phyloP scores from a whole-genome alignment of 2,888 invertebrate genomes.

The Melanostoma mellinum region DNA sequence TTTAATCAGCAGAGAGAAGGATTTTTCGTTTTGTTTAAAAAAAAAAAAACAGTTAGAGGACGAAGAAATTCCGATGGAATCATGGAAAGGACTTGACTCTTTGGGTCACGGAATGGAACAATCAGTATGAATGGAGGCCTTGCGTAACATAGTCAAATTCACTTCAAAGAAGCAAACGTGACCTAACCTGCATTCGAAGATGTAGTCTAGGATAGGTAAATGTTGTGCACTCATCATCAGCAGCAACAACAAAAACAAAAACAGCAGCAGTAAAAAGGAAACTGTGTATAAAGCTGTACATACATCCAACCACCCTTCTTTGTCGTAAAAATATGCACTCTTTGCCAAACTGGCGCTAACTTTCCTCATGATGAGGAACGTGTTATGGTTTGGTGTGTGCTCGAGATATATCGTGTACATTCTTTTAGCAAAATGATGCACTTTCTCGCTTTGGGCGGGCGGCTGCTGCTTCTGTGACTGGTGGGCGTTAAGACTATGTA shows the following conservation, averaged over 20 bases:
- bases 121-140: constrained; percentile 71
- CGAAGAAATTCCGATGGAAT: constrained; percentile 46
- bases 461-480: background rate
- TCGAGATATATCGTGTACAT: constrained; percentile 17
- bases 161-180: constrained; percentile 36
- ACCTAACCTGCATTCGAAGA: constrained; percentile 68
- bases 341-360: constrained; percentile 65
- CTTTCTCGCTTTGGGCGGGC: constrained; percentile 51
- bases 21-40: background rate
- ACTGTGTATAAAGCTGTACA: constrained; percentile 9
- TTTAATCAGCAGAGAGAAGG: constrained; percentile 53
- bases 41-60: constrained; percentile 2
- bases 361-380: constrained; percentile 61
- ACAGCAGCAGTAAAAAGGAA: background rate
- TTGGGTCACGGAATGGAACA: constrained; percentile 40
- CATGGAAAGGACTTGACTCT: constrained; percentile 60
- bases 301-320: constrained; percentile 28
- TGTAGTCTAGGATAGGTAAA: constrained; percentile 57
- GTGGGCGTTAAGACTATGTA: constrained; percentile 4
- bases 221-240: constrained; percentile 17
- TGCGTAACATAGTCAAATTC: constrained; percentile 65
- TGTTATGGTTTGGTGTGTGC: constrained; percentile 51
- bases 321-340: constrained; percentile 70
- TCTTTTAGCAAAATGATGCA: constrained; percentile 58
- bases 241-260: background rate